Percentiles rank a stretch among this genome's conserved stretches.
Evolutionary conservation across 2,888 invertebrate genomes (phyloP).

Genomic region (Tridacna gigas): DNA sequence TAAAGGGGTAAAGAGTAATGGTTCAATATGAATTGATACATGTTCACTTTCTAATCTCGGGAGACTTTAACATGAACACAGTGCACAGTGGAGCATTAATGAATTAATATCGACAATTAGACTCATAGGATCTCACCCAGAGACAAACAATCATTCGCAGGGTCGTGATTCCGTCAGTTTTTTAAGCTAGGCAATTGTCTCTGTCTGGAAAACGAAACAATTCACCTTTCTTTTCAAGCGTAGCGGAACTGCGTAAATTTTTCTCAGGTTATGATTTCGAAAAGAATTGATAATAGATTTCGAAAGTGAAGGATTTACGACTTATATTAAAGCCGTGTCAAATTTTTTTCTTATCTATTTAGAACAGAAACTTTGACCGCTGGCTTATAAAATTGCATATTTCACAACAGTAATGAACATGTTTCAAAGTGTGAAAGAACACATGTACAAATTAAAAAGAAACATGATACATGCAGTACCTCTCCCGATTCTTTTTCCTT

Average conservation of each 20-base stretch:
- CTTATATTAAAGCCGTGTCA: constrained; percentile 43
- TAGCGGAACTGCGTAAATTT: constrained; percentile 48
- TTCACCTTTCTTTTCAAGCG: constrained; percentile 43
- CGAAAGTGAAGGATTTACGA: constrained; percentile 53
- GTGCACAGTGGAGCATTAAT: constrained; percentile 19
- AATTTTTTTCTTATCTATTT: constrained; percentile 32
- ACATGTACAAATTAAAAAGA: constrained; percentile 14
- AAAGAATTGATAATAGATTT: constrained; percentile 45
- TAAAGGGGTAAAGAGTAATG: too few species aligned
- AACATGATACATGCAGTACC: background rate
- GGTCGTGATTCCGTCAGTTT: constrained; percentile 51
- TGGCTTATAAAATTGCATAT: constrained; percentile 17
- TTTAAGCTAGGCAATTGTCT: constrained; percentile 14
- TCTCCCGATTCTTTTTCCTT: too few species aligned
- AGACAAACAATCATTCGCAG: constrained; percentile 36
- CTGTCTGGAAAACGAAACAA: constrained; percentile 23
- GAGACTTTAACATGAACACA: background rate
- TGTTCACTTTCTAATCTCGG: background rate
- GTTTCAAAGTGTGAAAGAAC: background rate
- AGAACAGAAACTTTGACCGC: constrained; percentile 40
- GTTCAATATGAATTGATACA: background rate
- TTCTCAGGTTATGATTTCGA: constrained; percentile 48
- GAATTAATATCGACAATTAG: constrained; percentile 34
- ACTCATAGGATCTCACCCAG: constrained; percentile 22
- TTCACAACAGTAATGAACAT: constrained; percentile 20